phyloP scores from a whole-genome alignment of 2,113 vertebrate genomes.

The Paralichthys olivaceus region DNA sequence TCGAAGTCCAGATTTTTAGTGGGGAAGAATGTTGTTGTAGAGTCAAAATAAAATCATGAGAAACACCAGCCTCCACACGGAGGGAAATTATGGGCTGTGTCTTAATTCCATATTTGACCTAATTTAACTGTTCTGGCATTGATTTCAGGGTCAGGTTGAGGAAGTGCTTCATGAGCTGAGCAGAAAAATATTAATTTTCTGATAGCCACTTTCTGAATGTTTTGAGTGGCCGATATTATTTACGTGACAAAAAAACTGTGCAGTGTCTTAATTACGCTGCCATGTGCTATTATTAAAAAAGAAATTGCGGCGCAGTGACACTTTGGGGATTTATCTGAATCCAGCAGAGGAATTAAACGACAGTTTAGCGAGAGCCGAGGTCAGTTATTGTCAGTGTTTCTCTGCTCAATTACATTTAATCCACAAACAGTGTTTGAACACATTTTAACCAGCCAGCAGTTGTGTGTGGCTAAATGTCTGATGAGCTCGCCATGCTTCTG shows the following conservation, averaged over 20 bases:
- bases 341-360: constrained; percentile 25
- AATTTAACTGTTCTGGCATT: constrained; percentile 6
- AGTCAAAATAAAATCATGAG: constrained; percentile 31
- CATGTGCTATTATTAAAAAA: background rate
- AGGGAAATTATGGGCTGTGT: constrained; percentile 13
- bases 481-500: background rate
- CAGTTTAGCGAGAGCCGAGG: background rate
- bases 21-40: background rate
- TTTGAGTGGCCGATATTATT: constrained; percentile 1
- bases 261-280: background rate
- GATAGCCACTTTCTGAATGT: background rate
- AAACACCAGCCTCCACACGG: background rate
- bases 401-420: constrained; percentile 20
- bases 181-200: background rate
- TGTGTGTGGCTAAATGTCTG: background rate
- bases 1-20: background rate
- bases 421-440: constrained; percentile 1
- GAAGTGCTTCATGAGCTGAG: constrained; percentile 1
- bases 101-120: constrained; percentile 13
- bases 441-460: background rate
- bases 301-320: background rate
- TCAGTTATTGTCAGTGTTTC: constrained; percentile 6
- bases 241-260: background rate
- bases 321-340: constrained; percentile 8
- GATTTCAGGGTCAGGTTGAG: background rate